Conservation (phyloP, 2,113 vertebrate genomes). For the Siniperca chuatsi region DNA sequence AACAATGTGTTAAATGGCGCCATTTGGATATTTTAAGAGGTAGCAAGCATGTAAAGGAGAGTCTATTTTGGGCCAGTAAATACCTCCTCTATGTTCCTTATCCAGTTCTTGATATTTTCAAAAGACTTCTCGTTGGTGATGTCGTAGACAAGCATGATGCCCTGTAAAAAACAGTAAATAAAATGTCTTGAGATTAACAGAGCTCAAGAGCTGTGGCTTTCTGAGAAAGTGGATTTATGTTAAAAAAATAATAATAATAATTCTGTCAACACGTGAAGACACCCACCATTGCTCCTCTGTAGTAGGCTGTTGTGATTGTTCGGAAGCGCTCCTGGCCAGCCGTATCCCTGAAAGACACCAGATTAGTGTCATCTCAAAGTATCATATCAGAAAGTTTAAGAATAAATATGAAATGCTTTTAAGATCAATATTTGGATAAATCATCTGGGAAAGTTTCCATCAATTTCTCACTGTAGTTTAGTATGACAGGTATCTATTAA, state of each 20-base stretch:
- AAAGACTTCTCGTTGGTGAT: constrained; percentile 98
- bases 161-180: constrained; percentile 74
- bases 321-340: constrained; percentile 96
- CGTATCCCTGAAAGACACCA: constrained; percentile 88
- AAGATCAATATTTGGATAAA: not conserved
- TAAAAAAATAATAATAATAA: not conserved
- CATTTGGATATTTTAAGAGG: not conserved
- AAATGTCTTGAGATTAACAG: not conserved
- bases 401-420: not conserved
- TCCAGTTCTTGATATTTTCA: constrained; percentile 98
- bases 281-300: constrained; percentile 95
- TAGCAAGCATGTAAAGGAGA: not conserved
- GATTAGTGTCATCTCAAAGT: not conserved
- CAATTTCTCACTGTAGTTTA: not conserved
- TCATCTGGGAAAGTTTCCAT: not conserved
- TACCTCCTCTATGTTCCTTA: constrained; percentile 97
- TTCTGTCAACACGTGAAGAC: not conserved
- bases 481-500: not conserved
- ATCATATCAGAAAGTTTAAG: not conserved
- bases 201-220: not conserved
- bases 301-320: constrained; percentile 97
- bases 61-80: constrained; percentile 2
- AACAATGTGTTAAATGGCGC: not conserved
- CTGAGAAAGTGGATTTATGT: not conserved
- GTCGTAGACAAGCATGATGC: constrained; percentile 98